Percentiles rank a stretch among this genome's conserved stretches.
These are phyloP conservation scores for Pseudochirops cupreus DNA, from an alignment of 2,797 vertebrate genomes.

Conservation along the genomic window DNA sequence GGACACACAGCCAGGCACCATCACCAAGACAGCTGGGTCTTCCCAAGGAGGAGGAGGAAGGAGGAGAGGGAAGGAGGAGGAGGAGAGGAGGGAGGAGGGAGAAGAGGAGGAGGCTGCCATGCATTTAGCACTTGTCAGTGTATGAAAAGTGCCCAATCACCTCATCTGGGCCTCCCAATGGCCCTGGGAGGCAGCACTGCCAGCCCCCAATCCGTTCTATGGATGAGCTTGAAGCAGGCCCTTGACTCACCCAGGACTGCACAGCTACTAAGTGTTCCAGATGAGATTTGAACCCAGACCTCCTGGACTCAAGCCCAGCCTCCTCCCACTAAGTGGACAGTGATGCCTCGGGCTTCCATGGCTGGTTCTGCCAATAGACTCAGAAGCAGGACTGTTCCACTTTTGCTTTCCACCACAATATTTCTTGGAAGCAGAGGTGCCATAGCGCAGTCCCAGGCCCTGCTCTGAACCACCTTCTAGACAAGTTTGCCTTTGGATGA, in stretches of 20 bases:
- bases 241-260: no score
- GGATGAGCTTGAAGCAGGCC: no score
- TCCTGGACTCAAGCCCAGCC: not conserved
- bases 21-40: not conserved
- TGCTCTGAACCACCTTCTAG: not conserved
- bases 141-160: not conserved
- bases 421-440: no score
- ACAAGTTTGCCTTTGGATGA: no score
- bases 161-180: not conserved
- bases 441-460: not conserved
- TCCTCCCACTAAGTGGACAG: no score
- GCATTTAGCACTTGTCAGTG: no score
- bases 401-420: not conserved
- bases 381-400: not conserved
- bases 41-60: not conserved
- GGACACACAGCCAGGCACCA: not conserved
- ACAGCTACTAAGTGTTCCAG: not conserved
- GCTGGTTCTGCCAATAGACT: not conserved
- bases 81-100: accelerated
- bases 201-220: accelerated
- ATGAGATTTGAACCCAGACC: not conserved
- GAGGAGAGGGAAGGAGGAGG: not conserved
- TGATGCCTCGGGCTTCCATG: accelerated
- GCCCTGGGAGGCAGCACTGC: no score
- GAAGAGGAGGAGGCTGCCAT: no score